Conservation (phyloP, 2,113 vertebrate genomes). For the Paedocypris sp. region DNA sequence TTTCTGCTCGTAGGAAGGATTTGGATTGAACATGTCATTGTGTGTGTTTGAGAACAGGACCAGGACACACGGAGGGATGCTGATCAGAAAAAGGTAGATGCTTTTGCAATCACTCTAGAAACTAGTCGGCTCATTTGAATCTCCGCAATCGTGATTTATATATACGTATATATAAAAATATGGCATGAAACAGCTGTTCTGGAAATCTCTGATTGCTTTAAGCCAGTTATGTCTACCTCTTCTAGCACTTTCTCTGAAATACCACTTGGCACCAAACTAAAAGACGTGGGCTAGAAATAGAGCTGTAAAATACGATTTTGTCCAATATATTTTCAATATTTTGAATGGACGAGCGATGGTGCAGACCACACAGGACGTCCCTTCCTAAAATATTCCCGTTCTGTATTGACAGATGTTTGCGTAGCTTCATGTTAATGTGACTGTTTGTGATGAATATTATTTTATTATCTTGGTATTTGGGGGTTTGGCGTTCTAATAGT, state of each 20-base stretch:
- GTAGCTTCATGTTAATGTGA: constrained; percentile 39
- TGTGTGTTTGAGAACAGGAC: constrained; percentile 38
- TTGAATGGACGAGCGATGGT: neutral
- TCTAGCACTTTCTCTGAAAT: constrained; percentile 16
- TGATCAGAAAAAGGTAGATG: constrained; percentile 25
- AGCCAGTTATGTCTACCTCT: constrained; percentile 24
- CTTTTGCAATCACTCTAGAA: neutral
- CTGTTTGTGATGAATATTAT: constrained; percentile 49
- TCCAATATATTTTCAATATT: neutral
- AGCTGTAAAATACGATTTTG: neutral
- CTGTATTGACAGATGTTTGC: constrained; percentile 34
- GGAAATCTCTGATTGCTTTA: neutral
- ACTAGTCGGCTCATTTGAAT: neutral
- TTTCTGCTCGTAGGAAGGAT: constrained; percentile 34
- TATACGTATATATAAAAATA: no score
- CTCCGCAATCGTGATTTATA: no score
- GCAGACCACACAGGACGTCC: no score
- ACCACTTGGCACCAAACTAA: constrained; percentile 12
- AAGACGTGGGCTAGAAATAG: constrained; percentile 1
- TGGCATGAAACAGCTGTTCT: no score
- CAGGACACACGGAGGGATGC: constrained; percentile 35
- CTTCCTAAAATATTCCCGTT: constrained; percentile 30
- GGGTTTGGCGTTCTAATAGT: constrained; percentile 34
- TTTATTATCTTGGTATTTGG: constrained; percentile 40
- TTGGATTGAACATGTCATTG: constrained; percentile 9